Percentiles rank a stretch among this genome's conserved stretches.
phyloP scores from a whole-genome alignment of 2,888 invertebrate genomes.

The Chrysopilus asiliformis region DNA sequence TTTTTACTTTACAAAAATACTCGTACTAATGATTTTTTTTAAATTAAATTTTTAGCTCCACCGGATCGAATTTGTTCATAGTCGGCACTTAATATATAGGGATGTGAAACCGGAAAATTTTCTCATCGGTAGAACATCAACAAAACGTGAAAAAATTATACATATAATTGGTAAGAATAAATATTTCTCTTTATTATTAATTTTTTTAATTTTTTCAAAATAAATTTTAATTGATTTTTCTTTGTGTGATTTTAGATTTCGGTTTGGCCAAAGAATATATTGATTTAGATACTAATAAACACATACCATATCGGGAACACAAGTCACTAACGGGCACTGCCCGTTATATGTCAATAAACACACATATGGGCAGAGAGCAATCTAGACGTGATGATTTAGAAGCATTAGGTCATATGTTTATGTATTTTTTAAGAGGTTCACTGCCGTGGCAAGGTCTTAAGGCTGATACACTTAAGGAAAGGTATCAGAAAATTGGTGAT shows the following conservation, averaged over 20 bases:
- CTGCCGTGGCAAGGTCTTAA: slow-evolving; percentile 99
- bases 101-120: slow-evolving; percentile 99
- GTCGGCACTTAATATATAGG: slow-evolving; percentile 96
- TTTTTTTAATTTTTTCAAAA: background rate
- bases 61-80: slow-evolving; percentile 99
- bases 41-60: slow-evolving; percentile 53
- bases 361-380: slow-evolving; percentile 99
- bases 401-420: slow-evolving; percentile 99
- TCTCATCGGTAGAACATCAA: slow-evolving; percentile 94
- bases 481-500: slow-evolving; percentile 99
- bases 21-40: no score
- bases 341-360: slow-evolving; percentile 99
- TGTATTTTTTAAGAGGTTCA: slow-evolving; percentile 99
- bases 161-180: slow-evolving; percentile 80
- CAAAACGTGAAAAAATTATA: slow-evolving; percentile 95
- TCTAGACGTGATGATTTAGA: slow-evolving; percentile 98
- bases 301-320: slow-evolving; percentile 99
- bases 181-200: slow-evolving; percentile 7
- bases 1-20: no score
- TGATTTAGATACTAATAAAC: slow-evolving; percentile 99
- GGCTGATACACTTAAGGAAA: slow-evolving; percentile 97
- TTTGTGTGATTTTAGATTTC: slow-evolving; percentile 62
- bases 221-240: slow-evolving; percentile 12
- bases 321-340: slow-evolving; percentile 99
- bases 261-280: slow-evolving; percentile 99